Percentiles rank a stretch among this genome's conserved stretches.
Conservation (phyloP, 2,113 vertebrate species). For the Chaetops frenatus region DNA sequence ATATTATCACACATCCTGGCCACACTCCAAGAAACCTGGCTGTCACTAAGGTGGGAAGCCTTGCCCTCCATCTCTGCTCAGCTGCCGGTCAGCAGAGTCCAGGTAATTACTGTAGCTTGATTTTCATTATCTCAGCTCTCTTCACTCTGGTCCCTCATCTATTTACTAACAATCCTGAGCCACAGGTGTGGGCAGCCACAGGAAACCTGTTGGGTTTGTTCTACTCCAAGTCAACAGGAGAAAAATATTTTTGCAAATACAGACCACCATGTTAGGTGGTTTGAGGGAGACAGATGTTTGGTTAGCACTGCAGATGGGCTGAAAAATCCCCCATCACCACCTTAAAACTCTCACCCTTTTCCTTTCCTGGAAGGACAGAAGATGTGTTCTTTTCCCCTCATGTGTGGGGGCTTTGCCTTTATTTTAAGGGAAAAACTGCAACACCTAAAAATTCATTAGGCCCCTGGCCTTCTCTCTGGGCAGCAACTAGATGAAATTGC, state of each 20-base stretch:
- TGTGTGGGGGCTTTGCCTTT: background rate
- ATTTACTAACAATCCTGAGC: background rate
- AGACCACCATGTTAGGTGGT: background rate
- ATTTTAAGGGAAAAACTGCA: background rate
- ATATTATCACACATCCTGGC: background rate
- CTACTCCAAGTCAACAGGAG: background rate
- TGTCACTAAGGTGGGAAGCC: background rate
- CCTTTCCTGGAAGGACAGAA: background rate
- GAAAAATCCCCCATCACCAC: background rate
- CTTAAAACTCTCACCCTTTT: background rate
- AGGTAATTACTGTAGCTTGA: background rate
- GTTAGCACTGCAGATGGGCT: background rate
- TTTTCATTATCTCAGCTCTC: background rate
- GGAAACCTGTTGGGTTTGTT: background rate
- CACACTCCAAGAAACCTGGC: background rate
- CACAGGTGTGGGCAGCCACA: background rate
- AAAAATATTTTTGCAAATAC: background rate
- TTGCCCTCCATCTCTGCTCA: background rate
- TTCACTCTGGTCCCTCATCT: background rate
- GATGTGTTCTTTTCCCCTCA: background rate
- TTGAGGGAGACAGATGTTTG: background rate
- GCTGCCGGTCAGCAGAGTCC: background rate
- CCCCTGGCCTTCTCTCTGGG: background rate
- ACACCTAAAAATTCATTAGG: background rate
- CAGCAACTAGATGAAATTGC: background rate